These are phyloP conservation scores for Campodea augens DNA, from an alignment of 1,140 invertebrate genomes.

Conservation along the genomic window DNA sequence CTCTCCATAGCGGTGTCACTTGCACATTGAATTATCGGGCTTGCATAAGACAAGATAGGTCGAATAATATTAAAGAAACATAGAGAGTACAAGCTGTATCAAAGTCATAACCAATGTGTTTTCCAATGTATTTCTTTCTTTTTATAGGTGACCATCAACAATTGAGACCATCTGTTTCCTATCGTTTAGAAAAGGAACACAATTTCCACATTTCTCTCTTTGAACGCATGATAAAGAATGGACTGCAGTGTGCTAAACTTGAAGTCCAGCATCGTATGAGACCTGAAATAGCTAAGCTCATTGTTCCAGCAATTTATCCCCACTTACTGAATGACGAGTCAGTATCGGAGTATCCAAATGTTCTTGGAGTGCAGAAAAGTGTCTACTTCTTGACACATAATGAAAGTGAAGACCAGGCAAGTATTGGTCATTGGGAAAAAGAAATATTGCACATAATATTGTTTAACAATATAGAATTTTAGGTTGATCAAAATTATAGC, in stretches of 20 bases:
- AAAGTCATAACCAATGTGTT: too few species aligned
- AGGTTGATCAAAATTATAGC: too few species aligned
- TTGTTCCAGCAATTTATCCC: conserved; percentile 38
- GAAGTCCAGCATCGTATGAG: conserved; percentile 44
- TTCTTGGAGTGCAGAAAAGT: conserved; percentile 31
- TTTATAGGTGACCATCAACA: conserved; percentile 28
- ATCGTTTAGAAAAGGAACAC: conserved; percentile 21
- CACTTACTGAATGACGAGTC: conserved; percentile 31
- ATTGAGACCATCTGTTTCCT: conserved; percentile 22
- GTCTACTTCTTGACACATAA: conserved; percentile 41
- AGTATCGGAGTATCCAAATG: conserved; percentile 27
- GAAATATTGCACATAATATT: too few species aligned
- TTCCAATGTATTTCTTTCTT: too few species aligned
- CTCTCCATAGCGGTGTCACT: too few species aligned
- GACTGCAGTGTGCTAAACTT: conserved; percentile 20
- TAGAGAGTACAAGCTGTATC: too few species aligned
- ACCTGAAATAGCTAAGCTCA: conserved; percentile 36
- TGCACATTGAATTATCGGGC: too few species aligned
- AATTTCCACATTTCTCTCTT: conserved; percentile 25
- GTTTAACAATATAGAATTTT: too few species aligned
- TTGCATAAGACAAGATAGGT: too few species aligned
- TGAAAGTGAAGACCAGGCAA: conserved; percentile 26
- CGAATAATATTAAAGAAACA: too few species aligned
- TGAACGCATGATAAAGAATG: conserved; percentile 24
- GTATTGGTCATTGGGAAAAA: too few species aligned